Evolutionary conservation across 2,797 vertebrate genomes (phyloP).

Genomic region (Sebastes matsubarae): DNA sequence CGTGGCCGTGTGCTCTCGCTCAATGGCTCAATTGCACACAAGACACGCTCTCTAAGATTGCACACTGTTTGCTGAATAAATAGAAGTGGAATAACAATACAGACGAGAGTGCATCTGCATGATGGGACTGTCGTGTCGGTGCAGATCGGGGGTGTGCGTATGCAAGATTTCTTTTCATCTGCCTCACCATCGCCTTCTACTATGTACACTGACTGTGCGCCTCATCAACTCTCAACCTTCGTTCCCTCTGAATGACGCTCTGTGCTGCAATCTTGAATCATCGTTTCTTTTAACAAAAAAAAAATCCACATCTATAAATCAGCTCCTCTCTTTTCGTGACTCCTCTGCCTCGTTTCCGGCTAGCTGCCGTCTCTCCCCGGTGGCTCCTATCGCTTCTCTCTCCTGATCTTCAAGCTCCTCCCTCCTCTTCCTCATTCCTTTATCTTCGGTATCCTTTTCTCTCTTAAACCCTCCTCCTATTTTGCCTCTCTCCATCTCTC

Average conservation of each 20-base stretch:
- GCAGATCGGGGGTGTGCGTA: slow-evolving; percentile 12
- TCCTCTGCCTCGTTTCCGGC: slow-evolving; percentile 34
- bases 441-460: slow-evolving; percentile 14
- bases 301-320: slow-evolving; percentile 47
- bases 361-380: slow-evolving; percentile 34
- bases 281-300: slow-evolving; percentile 1
- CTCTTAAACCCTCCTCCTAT: slow-evolving; percentile 21
- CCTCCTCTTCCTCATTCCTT: slow-evolving; percentile 22
- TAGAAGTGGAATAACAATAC: slow-evolving; percentile 29
- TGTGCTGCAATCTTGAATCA: slow-evolving; percentile 28
- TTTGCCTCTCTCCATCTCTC: slow-evolving; percentile 22
- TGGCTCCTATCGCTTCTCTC: not conserved
- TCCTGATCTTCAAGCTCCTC: slow-evolving; percentile 24
- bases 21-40: slow-evolving; percentile 16
- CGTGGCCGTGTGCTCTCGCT: not conserved
- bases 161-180: slow-evolving; percentile 39
- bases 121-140: not conserved
- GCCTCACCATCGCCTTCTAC: slow-evolving; percentile 14
- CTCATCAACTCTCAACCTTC: slow-evolving; percentile 15
- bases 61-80: slow-evolving; percentile 28
- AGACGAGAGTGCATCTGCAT: slow-evolving; percentile 10
- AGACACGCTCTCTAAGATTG: slow-evolving; percentile 4
- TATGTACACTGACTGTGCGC: not conserved
- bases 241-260: slow-evolving; percentile 2
- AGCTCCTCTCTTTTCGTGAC: slow-evolving; percentile 21